Percentiles rank a stretch among this genome's conserved stretches.
Conservation (phyloP, 2,888 invertebrate genomes). For the Ptilodon capucinus region DNA sequence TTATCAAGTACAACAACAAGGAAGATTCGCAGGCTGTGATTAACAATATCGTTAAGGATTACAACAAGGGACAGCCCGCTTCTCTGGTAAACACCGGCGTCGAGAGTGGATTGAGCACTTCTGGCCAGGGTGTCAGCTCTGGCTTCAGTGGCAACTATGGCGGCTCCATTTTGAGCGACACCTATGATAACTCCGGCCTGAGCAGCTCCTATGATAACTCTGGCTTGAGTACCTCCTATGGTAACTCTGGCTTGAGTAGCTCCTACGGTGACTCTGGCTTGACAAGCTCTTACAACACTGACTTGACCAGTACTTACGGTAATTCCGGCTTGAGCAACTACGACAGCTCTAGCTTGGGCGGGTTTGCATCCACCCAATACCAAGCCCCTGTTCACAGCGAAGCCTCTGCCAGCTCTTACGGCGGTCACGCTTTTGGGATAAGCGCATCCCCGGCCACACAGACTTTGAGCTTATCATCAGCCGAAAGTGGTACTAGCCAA, state of each 20-base stretch:
- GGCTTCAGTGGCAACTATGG: not conserved
- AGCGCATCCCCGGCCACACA: constrained; percentile 5
- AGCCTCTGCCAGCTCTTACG: not conserved
- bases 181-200: not conserved
- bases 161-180: not conserved
- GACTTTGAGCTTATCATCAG: constrained; percentile 1
- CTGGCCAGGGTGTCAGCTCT: not conserved
- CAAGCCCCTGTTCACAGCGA: constrained; percentile 1
- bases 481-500: constrained; percentile 1
- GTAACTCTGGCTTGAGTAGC: not conserved
- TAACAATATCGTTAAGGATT: constrained; percentile 71
- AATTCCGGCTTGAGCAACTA: constrained; percentile 3
- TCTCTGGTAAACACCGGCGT: constrained; percentile 15
- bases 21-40: constrained; percentile 71
- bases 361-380: not conserved
- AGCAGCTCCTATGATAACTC: not conserved
- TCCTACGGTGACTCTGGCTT: not conserved
- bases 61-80: constrained; percentile 46
- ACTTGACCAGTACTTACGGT: not conserved
- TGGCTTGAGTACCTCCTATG: not conserved
- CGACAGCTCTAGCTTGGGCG: constrained; percentile 5
- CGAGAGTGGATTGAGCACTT: constrained; percentile 1
- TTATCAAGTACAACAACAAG: constrained; percentile 89
- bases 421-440: constrained; percentile 5
- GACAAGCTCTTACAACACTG: not conserved